Evolutionary conservation across 2,113 vertebrate species (phyloP).

Genomic region (Thalassoma bifasciatum): DNA sequence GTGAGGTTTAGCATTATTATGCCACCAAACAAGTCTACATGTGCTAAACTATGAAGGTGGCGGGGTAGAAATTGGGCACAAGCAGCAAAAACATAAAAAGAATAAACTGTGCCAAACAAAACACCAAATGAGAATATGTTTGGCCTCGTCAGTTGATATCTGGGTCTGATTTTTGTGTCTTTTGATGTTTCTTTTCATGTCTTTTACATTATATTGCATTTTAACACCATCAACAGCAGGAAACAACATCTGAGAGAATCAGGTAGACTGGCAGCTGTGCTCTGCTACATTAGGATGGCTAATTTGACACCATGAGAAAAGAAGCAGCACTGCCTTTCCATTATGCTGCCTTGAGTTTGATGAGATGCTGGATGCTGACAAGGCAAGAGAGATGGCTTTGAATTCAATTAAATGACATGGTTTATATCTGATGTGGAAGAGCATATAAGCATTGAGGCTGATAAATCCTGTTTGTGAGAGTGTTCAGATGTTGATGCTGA

Average conservation of each 20-base stretch:
- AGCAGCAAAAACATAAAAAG: background rate
- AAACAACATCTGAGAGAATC: background rate
- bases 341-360: background rate
- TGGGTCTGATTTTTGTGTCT: too few species aligned
- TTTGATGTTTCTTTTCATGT: background rate
- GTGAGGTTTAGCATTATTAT: too few species aligned
- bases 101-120: background rate
- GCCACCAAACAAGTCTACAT: too few species aligned
- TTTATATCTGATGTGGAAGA: background rate
- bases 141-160: background rate
- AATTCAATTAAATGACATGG: background rate
- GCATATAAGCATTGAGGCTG: background rate
- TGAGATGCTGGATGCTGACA: background rate
- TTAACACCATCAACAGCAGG: background rate
- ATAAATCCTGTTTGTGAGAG: background rate
- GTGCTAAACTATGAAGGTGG: too few species aligned
- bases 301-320: background rate
- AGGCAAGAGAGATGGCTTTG: background rate
- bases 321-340: background rate
- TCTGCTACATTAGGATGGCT: background rate
- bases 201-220: background rate
- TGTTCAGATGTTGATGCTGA: background rate
- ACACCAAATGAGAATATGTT: background rate
- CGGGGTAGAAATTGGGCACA: background rate
- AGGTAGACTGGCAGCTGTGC: background rate